A percentile compares a stretch with the other conserved stretches of the same genome.
These are phyloP conservation scores for Andrena dorsata DNA, from an alignment of 2,888 invertebrate genomes.

Conservation along the genomic window DNA sequence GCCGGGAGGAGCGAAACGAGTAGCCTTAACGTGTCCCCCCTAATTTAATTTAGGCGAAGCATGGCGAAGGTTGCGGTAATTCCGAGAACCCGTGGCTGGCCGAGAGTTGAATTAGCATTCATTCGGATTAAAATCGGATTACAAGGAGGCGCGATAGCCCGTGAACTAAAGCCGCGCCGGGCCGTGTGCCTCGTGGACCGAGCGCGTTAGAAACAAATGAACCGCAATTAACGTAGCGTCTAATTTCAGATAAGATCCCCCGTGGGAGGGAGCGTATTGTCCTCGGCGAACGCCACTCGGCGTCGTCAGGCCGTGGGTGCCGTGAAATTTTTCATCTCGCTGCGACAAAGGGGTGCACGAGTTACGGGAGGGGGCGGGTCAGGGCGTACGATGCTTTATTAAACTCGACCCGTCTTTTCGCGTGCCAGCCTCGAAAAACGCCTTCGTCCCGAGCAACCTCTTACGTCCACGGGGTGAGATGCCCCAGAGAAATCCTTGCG, in stretches of 20 bases:
- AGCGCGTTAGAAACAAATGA: conserved; percentile 37
- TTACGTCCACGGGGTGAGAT: not conserved
- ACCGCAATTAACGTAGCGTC: conserved; percentile 45
- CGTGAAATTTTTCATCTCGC: conserved; percentile 34
- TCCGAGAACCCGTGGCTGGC: conserved; percentile 18
- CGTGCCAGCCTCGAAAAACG: conserved; percentile 5
- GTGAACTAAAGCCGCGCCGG: not conserved
- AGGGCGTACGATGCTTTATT: conserved; percentile 11
- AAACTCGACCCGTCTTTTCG: conserved; percentile 20
- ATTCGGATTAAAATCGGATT: conserved; percentile 55
- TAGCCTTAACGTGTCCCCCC: conserved; percentile 15
- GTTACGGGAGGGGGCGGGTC: not conserved
- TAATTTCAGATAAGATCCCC: conserved; percentile 17
- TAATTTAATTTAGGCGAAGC: conserved; percentile 44
- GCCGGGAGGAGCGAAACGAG: conserved; percentile 4
- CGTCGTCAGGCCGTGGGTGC: not conserved
- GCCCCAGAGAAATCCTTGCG: conserved; percentile 4
- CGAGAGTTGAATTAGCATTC: conserved; percentile 48
- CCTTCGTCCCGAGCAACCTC: not conserved
- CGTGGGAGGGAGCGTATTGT: not conserved
- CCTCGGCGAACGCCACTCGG: not conserved
- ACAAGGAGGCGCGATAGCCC: conserved; percentile 34
- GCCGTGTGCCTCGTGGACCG: not conserved
- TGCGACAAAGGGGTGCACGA: not conserved
- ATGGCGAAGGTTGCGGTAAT: conserved; percentile 31